phyloP scores from a whole-genome alignment of 2,113 vertebrate genomes.

The Neopipo cinnamomea region DNA sequence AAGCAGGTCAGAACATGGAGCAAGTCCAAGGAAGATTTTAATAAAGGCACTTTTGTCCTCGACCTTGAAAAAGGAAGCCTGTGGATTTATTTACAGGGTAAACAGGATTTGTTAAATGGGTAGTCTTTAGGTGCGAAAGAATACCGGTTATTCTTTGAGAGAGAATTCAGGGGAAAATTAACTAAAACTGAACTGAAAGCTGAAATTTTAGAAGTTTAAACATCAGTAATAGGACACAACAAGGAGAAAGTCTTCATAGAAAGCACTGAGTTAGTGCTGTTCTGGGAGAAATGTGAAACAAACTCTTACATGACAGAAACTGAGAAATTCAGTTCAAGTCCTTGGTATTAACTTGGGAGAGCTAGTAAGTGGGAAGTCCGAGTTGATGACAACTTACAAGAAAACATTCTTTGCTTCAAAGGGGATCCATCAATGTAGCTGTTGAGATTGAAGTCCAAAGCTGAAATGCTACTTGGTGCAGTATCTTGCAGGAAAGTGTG shows the following conservation, averaged over 20 bases:
- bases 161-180: not conserved
- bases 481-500: not conserved
- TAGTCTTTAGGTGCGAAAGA: not conserved
- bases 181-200: not conserved
- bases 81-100: constrained; percentile 20
- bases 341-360: not conserved
- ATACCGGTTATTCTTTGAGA: not conserved
- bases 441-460: not conserved
- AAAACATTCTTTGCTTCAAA: not conserved
- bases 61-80: constrained; percentile 13
- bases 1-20: constrained; percentile 25
- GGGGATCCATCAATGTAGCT: not conserved
- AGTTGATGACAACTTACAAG: not conserved
- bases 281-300: not conserved
- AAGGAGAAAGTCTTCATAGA: not conserved
- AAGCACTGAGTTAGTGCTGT: not conserved
- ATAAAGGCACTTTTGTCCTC: constrained; percentile 27
- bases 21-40: constrained; percentile 11
- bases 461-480: not conserved
- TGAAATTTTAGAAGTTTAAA: not conserved
- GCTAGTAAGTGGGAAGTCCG: not conserved
- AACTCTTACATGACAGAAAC: not conserved
- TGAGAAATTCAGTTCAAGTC: not conserved
- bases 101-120: constrained; percentile 1
- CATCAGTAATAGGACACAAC: not conserved